A percentile compares a stretch with the other conserved stretches of the same genome.
These are phyloP conservation scores for Colletes collaris DNA, from an alignment of 2,888 invertebrate genomes.

Conservation along the genomic window DNA sequence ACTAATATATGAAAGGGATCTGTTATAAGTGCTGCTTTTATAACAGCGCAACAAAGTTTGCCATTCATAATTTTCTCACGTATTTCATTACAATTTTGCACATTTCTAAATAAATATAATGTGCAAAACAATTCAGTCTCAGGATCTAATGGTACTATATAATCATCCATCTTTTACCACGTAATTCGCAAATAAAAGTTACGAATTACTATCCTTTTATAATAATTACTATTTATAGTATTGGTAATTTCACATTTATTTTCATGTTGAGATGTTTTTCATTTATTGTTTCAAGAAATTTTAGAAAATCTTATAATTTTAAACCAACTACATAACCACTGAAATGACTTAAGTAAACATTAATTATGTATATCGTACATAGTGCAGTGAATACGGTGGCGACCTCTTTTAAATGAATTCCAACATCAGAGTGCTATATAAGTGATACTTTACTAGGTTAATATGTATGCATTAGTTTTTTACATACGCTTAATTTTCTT, in stretches of 20 bases:
- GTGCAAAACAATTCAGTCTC: conserved; percentile 82
- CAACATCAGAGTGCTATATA: neutral
- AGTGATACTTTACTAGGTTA: too few species aligned
- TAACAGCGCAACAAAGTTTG: conserved; percentile 85
- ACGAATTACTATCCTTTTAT: neutral
- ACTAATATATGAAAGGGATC: conserved; percentile 87
- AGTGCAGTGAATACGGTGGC: neutral
- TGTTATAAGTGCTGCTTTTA: conserved; percentile 86
- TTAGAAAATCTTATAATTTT: too few species aligned
- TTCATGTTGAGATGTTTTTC: neutral
- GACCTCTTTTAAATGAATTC: neutral
- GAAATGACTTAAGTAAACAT: neutral
- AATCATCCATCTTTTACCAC: conserved; percentile 57
- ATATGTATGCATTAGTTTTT: too few species aligned
- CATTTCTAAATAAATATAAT: conserved; percentile 85
- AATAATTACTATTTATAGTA: neutral
- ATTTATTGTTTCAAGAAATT: neutral
- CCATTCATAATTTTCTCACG: conserved; percentile 85
- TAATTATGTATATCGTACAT: neutral
- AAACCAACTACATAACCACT: neutral
- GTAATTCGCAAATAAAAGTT: neutral
- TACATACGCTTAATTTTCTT: too few species aligned
- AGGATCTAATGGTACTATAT: conserved; percentile 81
- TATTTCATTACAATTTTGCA: conserved; percentile 85
- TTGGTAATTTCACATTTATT: neutral